Conservation (phyloP, 2,888 invertebrate species). For the Pocota personata region DNA sequence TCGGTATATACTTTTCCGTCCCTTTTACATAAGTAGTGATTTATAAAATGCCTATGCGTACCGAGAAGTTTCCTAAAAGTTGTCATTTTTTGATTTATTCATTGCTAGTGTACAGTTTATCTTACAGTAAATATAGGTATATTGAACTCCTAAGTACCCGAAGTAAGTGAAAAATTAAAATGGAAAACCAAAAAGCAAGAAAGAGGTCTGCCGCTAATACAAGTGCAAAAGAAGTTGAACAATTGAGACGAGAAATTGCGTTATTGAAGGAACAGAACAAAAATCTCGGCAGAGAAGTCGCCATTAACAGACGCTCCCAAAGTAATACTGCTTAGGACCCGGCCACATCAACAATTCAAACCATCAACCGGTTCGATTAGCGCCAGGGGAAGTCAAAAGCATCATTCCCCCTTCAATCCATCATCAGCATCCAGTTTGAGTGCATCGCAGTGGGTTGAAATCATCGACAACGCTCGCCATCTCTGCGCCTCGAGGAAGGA, state of each 20-base stretch:
- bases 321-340: background rate
- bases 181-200: background rate
- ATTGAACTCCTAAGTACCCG: too few species aligned
- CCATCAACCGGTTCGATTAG: background rate
- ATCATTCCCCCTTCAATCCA: conserved; percentile 24
- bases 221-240: background rate
- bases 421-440: background rate
- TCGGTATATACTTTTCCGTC: too few species aligned
- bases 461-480: background rate
- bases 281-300: background rate
- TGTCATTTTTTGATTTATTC: too few species aligned
- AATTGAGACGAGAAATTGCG: background rate
- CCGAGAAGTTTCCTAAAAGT: too few species aligned
- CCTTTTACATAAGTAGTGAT: too few species aligned
- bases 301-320: background rate
- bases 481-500: background rate
- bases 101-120: too few species aligned
- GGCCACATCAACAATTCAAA: background rate
- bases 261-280: background rate
- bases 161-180: background rate
- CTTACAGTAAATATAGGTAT: too few species aligned
- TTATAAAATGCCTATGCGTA: too few species aligned
- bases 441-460: conserved; percentile 14
- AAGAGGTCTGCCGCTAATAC: background rate
- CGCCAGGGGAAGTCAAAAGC: background rate